Conservation (phyloP, 2,888 invertebrate species). For the Acrobasis consociella region DNA sequence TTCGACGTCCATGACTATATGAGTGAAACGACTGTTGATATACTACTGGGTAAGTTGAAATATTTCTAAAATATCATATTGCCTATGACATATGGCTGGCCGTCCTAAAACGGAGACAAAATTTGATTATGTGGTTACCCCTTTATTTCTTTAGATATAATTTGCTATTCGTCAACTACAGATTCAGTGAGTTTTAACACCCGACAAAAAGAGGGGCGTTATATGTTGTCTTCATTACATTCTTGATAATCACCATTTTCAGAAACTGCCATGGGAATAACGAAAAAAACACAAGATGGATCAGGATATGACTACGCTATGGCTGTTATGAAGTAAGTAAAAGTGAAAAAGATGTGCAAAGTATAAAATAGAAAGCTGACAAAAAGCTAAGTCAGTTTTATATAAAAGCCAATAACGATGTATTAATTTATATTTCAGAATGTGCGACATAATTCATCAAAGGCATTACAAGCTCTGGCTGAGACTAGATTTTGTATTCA, state of each 20-base stretch:
- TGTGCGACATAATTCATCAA: conserved; percentile 92
- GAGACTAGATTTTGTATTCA: conserved; percentile 87
- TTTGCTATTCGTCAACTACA: too few relatives aligned
- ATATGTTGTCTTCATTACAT: background rate
- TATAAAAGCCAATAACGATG: background rate
- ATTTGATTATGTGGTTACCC: too few relatives aligned
- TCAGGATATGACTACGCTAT: conserved; percentile 91
- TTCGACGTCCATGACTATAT: conserved; percentile 91
- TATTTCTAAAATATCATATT: background rate
- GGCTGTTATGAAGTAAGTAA: conserved; percentile 89
- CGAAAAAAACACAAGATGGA: conserved; percentile 87
- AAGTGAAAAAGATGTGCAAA: too few relatives aligned
- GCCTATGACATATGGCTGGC: too few relatives aligned
- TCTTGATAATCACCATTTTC: conserved; percentile 37
- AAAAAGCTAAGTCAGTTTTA: too few relatives aligned
- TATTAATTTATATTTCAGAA: conserved; percentile 58
- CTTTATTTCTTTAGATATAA: too few relatives aligned
- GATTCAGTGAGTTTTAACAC: too few relatives aligned
- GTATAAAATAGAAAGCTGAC: too few relatives aligned
- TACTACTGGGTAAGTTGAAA: conserved; percentile 83
- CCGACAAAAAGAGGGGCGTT: too few relatives aligned
- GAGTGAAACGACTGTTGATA: conserved; percentile 91
- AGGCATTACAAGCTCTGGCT: conserved; percentile 90
- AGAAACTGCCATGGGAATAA: conserved; percentile 94
- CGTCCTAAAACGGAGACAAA: too few relatives aligned